Conservation (phyloP, 1,140 invertebrate genomes). For the Drosophila dunni region DNA sequence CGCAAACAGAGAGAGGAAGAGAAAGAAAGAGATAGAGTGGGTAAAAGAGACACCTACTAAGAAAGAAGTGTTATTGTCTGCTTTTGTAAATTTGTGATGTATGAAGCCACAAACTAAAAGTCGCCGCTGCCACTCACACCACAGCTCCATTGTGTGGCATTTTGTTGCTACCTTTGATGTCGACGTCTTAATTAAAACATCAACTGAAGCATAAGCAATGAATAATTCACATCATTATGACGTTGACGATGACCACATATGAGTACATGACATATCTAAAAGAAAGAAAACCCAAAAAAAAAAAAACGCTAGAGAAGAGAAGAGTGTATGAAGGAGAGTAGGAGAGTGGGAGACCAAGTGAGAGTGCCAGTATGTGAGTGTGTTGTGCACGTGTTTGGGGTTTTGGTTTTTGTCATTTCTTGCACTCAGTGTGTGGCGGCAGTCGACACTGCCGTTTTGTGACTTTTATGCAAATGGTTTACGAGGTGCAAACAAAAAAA, state of each 20-base stretch:
- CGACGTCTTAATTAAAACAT: conserved; percentile 72
- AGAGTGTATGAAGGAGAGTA: background rate
- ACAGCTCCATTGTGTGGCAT: conserved; percentile 16
- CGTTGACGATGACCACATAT: conserved; percentile 35
- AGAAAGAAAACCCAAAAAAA: background rate
- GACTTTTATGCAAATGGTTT: conserved; percentile 71
- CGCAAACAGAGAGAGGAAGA: background rate
- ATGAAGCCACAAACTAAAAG: conserved; percentile 13
- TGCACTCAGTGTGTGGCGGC: conserved; percentile 8
- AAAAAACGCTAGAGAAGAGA: background rate
- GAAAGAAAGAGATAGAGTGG: background rate
- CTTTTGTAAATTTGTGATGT: conserved; percentile 32
- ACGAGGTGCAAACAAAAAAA: conserved; percentile 33
- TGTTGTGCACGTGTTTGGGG: background rate
- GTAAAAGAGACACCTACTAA: background rate
- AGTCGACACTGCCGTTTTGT: conserved; percentile 13
- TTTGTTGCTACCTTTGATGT: conserved; percentile 38
- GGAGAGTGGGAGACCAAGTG: background rate
- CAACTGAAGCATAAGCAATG: conserved; percentile 74
- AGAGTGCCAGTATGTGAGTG: background rate
- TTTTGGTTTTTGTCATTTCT: conserved; percentile 23
- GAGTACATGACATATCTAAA: conserved; percentile 13
- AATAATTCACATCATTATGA: conserved; percentile 74
- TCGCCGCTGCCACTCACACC: background rate
- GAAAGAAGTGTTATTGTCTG: conserved; percentile 3